Evolutionary conservation across 2,888 invertebrate genomes (phyloP), one percentile per base, ranked within the genome.

Genomic region (Apoderus coryli): DNA sequence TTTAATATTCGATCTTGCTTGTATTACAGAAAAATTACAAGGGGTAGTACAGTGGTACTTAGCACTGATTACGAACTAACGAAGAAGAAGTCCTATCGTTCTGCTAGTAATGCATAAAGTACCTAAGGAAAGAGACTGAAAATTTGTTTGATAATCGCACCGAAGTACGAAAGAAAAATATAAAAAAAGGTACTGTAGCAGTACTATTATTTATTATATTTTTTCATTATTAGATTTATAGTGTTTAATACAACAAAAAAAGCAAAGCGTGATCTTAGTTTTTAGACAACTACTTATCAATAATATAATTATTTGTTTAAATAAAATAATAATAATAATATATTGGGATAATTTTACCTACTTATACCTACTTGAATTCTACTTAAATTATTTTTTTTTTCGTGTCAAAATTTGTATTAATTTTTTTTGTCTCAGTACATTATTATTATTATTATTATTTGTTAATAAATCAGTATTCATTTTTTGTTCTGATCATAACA

Each of bases 81-180:
- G 55, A 89, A 88, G 67, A 84, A 84, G 62, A 88, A 88, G 64
- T 65, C 89, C 45, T 89, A 86, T 68, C 68, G 84, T 51, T 43
- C 42, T 10, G n/a, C n/a, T n/a, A n/a, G n/a, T n/a, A n/a, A n/a
- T n/a, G n/a, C n/a, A n/a, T n/a, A n/a, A n/a, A n/a, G n/a, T n/a
- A n/a, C 27, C 67, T 49, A 71, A 15, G 25, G 19, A 16, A 32
- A 34, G 34, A 31, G 37, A 39, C 37, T 37, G 35, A 37, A 23
- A 4, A 14, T 7, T 16, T 16, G 19, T 7, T 7, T 14, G 7
- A 13, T 10, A 25, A 10, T 31, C 10, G n/a, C 10, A 25, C 10
- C 14, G 10, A 25, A 29, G 4, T 10, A 12, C 22, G 25, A 15
- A 7, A 25, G 14, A 28, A 31, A 27, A 12, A 27, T 26, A 27